Base-by-base conservation (phyloP, 1,140 invertebrate genomes). In the Colletes gigas region DNA sequence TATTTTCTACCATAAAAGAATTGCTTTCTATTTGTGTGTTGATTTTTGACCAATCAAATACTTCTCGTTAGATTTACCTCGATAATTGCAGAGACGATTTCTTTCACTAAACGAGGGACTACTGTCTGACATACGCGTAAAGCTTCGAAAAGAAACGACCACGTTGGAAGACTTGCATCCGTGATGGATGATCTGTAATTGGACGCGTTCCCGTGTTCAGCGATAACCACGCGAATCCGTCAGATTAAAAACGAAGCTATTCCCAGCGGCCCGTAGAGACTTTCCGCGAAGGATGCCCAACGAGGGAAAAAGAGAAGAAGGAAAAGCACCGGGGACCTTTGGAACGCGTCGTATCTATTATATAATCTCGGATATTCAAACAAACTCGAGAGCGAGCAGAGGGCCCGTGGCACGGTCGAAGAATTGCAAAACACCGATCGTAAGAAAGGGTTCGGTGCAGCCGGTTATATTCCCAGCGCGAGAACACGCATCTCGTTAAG, bases 401-500 rank as follows among this genome's bases (percentile, higher is more conserved):
- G 47, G 21, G 2, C 21, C 66, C 47, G 62, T 30, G 79, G 73
- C 83, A 65, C 59, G 79, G 44, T 63, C 39, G 39, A 1, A 12
- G 70, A 69, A 80, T 65, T 66, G 78, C 78, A 79, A 85, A 78
- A 77, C 55, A 81, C 72, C 70, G 79, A 75, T 79, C 66, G 83
- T 84, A 81, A 87, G 83, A 87, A 81, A 85, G 77, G 59, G 71
- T 63, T 77, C 54, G 62, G 59, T 44, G 63, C 75, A 59, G 76
- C 77, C 21, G 83, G 74, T 72, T 88, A 83, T 87, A 85, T 88
- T 74, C 78, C 65, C 84, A 80, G 66, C 75, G 82, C 82, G 85
- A 87, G 78, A 88, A 89, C 87, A 89, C 87, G 88, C 88, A 86
- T 88, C 85, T 88, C 86, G 87, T 89, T 89, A 89, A 88, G 82